Conservation (phyloP, 64 coral and sea anemone species). For the Porites lutea region DNA sequence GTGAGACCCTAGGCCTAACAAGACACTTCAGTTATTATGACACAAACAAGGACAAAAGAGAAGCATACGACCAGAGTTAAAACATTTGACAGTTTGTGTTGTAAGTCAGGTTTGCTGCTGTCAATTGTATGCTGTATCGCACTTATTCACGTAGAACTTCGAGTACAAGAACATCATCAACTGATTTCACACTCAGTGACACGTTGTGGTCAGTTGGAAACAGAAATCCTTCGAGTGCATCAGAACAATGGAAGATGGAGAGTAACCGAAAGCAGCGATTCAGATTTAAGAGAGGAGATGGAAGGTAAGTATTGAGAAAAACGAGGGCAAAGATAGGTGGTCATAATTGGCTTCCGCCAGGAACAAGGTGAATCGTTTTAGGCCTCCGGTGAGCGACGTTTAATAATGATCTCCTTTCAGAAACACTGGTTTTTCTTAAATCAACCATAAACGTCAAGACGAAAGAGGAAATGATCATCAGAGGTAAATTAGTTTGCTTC, state of each 20-base stretch:
- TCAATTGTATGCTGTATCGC: neutral
- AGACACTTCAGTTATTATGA: neutral
- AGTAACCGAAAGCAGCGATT: neutral
- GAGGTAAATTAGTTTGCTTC: no score
- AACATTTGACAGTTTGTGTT: neutral
- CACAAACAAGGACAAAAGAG: neutral
- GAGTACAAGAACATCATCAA: conserved; percentile 6
- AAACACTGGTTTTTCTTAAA: no score
- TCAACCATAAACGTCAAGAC: no score
- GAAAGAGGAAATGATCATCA: no score
- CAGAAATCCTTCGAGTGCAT: neutral
- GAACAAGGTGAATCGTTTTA: no score
- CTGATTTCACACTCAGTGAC: conserved; percentile 9
- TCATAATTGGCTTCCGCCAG: no score
- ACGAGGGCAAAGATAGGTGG: no score
- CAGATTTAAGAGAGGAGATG: neutral
- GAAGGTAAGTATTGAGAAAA: no score
- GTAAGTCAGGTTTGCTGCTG: neutral
- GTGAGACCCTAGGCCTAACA: no score
- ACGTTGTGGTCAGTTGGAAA: neutral
- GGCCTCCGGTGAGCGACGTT: no score
- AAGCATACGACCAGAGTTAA: neutral
- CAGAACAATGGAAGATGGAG: neutral
- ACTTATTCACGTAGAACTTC: neutral
- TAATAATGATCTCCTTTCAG: no score